Evolutionary conservation across 2,113 vertebrate species (phyloP), one percentile per base, ranked within the genome.

Genomic region (Archilochus colubris): DNA sequence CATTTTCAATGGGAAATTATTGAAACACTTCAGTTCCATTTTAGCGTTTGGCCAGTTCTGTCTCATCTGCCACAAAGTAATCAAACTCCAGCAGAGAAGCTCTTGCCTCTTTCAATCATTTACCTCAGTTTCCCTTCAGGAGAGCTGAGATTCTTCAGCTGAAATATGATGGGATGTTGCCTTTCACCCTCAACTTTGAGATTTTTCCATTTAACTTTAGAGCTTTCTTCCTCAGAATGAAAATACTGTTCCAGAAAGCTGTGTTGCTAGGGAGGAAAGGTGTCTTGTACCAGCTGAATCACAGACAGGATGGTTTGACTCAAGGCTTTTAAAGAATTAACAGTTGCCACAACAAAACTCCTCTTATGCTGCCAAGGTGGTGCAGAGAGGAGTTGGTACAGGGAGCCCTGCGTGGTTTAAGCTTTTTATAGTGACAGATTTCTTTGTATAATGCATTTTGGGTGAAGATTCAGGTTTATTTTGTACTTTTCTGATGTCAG

Each of bases 401-500:
- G 33, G 74, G 61, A 94, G 90, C 40, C 69, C 67, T 82, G 62
- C 14, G 5, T 78, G 80, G 36, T 55, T 91, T 59, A n/a, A 31
- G 51, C 61, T 88, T 88, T 94, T 82, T 91, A 53, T 88, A 82
- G 88, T 69, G 90, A 85, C 73, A 91, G 53, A 31, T 93, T 78
- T 82, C 72, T 64, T 93, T 92, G 36, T 53, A 95, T 92, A 95
- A 85, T 75, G 51, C 33, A 95, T 57, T 92, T 88, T 62, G 57
- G n/a, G 36, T 90, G 69, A 83, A 77, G 33, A 70, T 95, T 90
- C 80, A 74, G 53, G 33, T 94, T 95, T 93, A 90, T 72, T 91
- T 73, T 92, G 53, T 94, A 92, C 84, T 87, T 94, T 97, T 89
- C 94, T 94, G 94, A 96, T 96, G 80, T 93, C 93, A 97, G 75